Evolutionary conservation across 2,888 invertebrate genomes (phyloP), one percentile per base, ranked within the genome.

Genomic region (Lamproptera curius): DNA sequence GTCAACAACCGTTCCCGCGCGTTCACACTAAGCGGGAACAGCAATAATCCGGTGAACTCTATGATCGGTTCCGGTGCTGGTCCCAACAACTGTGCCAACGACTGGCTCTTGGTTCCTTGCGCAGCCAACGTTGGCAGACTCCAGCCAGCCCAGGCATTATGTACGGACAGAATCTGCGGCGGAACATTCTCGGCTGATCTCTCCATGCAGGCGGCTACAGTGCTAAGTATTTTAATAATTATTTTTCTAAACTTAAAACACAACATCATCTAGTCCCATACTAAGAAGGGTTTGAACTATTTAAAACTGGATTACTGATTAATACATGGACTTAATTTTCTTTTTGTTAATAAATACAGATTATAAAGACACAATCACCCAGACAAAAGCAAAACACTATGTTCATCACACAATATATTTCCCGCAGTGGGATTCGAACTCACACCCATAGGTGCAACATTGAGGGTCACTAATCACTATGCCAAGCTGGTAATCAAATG

Each of bases 31-130:
- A 92, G 93, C 1, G 95, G 95, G 0, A 94, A 95, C 65, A 92
- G 93, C n/a, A 91, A 92, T 55, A 89, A 80, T 31, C 90, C 90
- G 0, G 92, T 91, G 5, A 90, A 91, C 54, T 90, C 95, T 0
- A 93, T 93, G 91, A 90, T 93, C 9, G 90, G 91, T 0, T 89
- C 90, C 0, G 91, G 91, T 4, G 89, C 90, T n/a, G 90, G 90
- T 0, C 88, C 91, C 10, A 92, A 91, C 63, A 90, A 90, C 33
- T 95, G 95, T 62, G 91, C 92, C 50, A 90, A 91, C 39, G 95
- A 96, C 71, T 96, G 95, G 92, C 76, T 96, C 2, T 79, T 94
- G 48, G 92, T 95, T 35, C 95, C 95, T 0, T 95, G 95, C 67
- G 93, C 93, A 0, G 85, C 89, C 15, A 93, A 93, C 62, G 89